Percentiles rank a stretch among this genome's conserved stretches.
These are phyloP conservation scores for Orchesella cincta DNA, from an alignment of 1,140 invertebrate genomes.

Conservation along the genomic window DNA sequence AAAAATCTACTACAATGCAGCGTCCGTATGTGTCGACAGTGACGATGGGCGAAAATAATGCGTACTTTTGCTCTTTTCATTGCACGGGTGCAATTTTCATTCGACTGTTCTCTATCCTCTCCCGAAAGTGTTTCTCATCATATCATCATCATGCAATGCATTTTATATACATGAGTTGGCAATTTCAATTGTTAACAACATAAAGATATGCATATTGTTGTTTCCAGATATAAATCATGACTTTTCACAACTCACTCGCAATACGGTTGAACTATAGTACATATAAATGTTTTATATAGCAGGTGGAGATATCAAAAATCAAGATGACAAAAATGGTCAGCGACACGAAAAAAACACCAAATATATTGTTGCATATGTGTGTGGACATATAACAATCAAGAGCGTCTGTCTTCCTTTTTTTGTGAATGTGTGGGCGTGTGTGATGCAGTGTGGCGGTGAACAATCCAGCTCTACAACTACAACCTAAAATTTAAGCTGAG, in stretches of 20 bases:
- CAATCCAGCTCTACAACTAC: conserved; percentile 6
- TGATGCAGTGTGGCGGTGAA: neutral
- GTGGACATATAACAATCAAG: neutral
- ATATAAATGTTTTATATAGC: neutral
- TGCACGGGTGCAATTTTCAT: neutral
- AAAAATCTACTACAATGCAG: too few species aligned
- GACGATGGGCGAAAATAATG: too few species aligned
- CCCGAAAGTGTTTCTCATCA: too few species aligned
- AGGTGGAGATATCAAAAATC: conserved; percentile 22
- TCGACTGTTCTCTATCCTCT: too few species aligned
- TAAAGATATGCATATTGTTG: conserved; percentile 19
- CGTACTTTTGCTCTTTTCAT: too few species aligned
- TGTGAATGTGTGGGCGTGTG: conserved; percentile 1
- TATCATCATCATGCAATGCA: too few species aligned
- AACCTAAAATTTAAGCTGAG: neutral
- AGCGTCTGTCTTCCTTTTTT: neutral
- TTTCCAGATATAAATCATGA: conserved; percentile 28
- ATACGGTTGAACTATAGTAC: neutral
- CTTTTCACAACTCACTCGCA: neutral
- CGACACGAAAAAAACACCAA: conserved; percentile 10
- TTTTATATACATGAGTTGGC: conserved; percentile 13
- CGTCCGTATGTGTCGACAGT: too few species aligned
- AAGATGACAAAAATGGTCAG: conserved; percentile 27
- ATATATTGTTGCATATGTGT: neutral
- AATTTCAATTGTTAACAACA: neutral